Evolutionary conservation across 1,140 invertebrate species (phyloP), one percentile per base, ranked within the genome.

Genomic region (Bombus waltoni): DNA sequence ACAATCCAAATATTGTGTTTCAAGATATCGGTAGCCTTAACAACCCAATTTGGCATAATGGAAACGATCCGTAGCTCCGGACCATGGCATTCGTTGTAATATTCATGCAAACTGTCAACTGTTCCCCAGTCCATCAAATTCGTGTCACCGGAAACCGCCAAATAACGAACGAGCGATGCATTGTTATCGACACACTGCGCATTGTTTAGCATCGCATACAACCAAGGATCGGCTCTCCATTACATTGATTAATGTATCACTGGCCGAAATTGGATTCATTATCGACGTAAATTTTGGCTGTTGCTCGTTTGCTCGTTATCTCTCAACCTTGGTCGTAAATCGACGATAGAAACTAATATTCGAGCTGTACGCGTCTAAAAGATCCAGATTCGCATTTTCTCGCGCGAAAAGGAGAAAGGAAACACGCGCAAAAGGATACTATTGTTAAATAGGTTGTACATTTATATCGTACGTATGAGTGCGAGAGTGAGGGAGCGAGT

Each of bases 211-310:
- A 70, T 71, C 40, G 25, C 11, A 3, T 11, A 11, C 13, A 44
- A 42, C 22, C 53, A 25, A 59, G 78, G 75, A 70, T 38, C 47
- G 38, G 0, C n/a, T 44, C 65, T 47, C 47, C 75, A 70, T 84
- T 79, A 70, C 82, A 22, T n/a, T 70, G 65, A 84, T 83, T 77
- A 77, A 68, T 77, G 44, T 70, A 65, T 77, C 81, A 35, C 5
- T 25, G 28, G n/a, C 13, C 44, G 35, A 76, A 53, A 78, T 57
- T 53, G n/a, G 62, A 84, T 59, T 42, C 74, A 59, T 83, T 78
- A 76, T 38, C 25, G 25, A 2, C 32, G 18, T 15, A 42, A 83
- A 83, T 76, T 76, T 76, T 40, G 53, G 28, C 40, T n/a, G 8
- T 15, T 13, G 13, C 13, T 32, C 62, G 6, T 32, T 15, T 47